Evolutionary conservation across 2,113 vertebrate genomes (phyloP).

Genomic region (Anhinga rufa): DNA sequence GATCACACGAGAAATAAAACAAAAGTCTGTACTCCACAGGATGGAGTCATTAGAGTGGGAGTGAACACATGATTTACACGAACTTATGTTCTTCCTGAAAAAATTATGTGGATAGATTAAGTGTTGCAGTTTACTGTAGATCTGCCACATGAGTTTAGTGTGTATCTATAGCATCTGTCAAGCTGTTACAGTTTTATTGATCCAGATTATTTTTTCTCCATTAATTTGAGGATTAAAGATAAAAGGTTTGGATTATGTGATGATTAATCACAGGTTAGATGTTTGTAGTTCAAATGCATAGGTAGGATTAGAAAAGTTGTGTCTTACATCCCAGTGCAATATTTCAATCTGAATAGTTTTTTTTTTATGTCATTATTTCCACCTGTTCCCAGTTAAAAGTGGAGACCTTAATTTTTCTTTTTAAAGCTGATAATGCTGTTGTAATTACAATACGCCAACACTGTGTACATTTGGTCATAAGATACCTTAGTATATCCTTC

Average conservation of each 20-base stretch:
- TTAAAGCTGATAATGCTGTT: neutral
- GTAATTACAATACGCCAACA: neutral
- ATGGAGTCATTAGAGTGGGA: neutral
- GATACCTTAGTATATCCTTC: neutral
- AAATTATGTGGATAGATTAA: neutral
- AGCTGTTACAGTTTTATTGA: neutral
- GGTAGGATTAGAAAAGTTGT: constrained; percentile 5
- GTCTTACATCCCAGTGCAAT: neutral
- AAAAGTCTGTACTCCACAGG: neutral
- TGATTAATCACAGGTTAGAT: constrained; percentile 38
- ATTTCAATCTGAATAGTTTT: neutral
- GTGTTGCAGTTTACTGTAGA: neutral
- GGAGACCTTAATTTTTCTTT: neutral
- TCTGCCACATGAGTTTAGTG: neutral
- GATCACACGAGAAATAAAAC: neutral
- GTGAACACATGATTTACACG: neutral
- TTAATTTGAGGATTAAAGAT: constrained; percentile 18
- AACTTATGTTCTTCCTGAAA: neutral
- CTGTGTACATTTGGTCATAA: neutral
- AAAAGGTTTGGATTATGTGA: neutral
- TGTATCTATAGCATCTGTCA: neutral
- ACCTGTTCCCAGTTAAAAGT: neutral
- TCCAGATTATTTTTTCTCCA: constrained; percentile 17
- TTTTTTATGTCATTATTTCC: constrained; percentile 7
- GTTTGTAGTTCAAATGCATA: neutral